These are phyloP conservation scores for Percina caprodes DNA, from an alignment of 2,113 vertebrate species.

Conservation along the genomic window DNA sequence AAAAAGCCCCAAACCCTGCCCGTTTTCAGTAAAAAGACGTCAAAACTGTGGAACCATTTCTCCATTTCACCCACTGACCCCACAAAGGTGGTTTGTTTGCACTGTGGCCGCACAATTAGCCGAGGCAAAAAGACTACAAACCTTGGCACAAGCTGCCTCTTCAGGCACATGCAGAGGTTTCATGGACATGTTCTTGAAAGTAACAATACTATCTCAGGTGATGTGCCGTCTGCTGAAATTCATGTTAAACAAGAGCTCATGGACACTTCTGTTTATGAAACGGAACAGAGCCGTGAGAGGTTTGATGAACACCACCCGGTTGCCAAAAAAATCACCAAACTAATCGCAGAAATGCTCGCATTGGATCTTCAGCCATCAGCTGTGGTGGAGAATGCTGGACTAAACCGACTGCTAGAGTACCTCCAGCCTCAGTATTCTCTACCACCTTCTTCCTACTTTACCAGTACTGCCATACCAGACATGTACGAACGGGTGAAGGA, in stretches of 20 bases:
- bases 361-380: constrained; percentile 98
- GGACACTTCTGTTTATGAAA: constrained; percentile 82
- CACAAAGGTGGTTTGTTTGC: constrained; percentile 96
- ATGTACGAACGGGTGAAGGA: constrained; percentile 96
- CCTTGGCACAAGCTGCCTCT: constrained; percentile 95
- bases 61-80: constrained; percentile 93
- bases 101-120: constrained; percentile 98
- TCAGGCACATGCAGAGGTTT: constrained; percentile 95
- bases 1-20: constrained; percentile 86
- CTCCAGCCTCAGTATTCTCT: constrained; percentile 95
- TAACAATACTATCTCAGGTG: constrained; percentile 87
- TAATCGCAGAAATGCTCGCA: constrained; percentile 98
- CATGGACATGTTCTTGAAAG: constrained; percentile 91
- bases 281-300: constrained; percentile 83
- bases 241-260: constrained; percentile 83
- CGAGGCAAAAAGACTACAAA: constrained; percentile 97
- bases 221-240: constrained; percentile 82
- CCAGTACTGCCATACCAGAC: constrained; percentile 94
- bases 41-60: constrained; percentile 99
- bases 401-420: constrained; percentile 93
- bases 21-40: constrained; percentile 95
- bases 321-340: constrained; percentile 98
- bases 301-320: constrained; percentile 93
- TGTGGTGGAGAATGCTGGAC: constrained; percentile 93
- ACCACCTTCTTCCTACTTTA: constrained; percentile 93